Evolutionary conservation across 2,113 vertebrate species (phyloP).

Genomic region (Panurus biarmicus): DNA sequence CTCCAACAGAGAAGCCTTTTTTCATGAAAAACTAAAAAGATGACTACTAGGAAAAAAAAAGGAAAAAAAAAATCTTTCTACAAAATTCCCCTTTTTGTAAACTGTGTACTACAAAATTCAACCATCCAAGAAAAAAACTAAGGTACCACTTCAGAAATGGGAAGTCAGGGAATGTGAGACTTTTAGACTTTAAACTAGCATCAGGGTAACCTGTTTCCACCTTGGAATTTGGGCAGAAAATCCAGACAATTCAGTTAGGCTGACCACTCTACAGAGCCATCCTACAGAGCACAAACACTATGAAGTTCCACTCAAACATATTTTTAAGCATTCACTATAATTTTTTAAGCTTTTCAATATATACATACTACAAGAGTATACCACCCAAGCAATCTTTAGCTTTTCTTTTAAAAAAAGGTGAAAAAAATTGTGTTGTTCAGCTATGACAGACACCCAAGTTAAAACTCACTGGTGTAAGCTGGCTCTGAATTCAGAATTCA

Average conservation of each 20-base stretch:
- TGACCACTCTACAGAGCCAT: background rate
- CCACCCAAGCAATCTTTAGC: background rate
- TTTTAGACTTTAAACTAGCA: background rate
- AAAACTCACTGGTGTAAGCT: background rate
- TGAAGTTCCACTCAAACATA: background rate
- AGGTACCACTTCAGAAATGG: background rate
- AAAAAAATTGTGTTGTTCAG: background rate
- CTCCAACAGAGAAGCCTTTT: background rate
- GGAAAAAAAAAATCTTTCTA: background rate
- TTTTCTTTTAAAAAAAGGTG: background rate
- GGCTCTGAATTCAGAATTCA: background rate
- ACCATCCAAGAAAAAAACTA: background rate
- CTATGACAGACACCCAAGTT: background rate
- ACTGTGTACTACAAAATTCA: background rate
- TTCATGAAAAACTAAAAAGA: background rate
- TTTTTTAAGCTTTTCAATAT: background rate
- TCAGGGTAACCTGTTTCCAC: background rate
- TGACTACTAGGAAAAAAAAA: accelerated
- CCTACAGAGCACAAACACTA: background rate
- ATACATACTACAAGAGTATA: background rate
- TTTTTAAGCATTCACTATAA: background rate
- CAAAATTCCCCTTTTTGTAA: background rate
- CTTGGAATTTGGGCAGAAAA: background rate
- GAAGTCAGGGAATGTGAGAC: background rate
- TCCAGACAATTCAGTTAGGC: background rate